Percentiles rank a stretch among this genome's conserved stretches.
Conservation (phyloP, 2,113 vertebrate genomes). For the Laterallus jamaicensis region DNA sequence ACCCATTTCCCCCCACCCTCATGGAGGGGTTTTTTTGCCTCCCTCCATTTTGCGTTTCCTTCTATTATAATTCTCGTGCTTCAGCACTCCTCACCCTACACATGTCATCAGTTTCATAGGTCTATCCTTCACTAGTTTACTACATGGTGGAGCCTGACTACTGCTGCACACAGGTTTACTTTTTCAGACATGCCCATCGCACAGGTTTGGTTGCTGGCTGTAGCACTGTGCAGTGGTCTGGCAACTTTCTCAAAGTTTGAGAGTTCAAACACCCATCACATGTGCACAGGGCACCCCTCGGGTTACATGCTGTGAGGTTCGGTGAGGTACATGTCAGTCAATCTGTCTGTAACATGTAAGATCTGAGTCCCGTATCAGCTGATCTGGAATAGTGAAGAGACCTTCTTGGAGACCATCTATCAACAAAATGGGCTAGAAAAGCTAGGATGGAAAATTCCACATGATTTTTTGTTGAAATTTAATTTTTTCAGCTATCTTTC, state of each 20-base stretch:
- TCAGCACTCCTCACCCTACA: neutral
- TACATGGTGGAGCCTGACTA: neutral
- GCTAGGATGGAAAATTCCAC: neutral
- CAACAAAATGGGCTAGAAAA: neutral
- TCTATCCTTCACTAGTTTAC: neutral
- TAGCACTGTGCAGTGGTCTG: neutral
- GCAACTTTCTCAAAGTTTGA: neutral
- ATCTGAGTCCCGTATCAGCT: neutral
- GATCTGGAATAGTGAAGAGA: neutral
- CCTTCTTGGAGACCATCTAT: neutral
- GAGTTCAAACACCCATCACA: neutral
- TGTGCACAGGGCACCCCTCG: neutral
- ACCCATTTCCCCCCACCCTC: fast-evolving
- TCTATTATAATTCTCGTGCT: neutral
- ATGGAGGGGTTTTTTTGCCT: fast-evolving
- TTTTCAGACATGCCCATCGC: neutral
- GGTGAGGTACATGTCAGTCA: neutral
- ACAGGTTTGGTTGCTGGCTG: neutral
- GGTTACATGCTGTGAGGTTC: neutral
- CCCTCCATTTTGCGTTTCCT: neutral
- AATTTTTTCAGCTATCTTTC: neutral
- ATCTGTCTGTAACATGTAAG: fast-evolving
- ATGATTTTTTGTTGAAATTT: neutral
- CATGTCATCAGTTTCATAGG: neutral
- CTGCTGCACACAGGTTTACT: neutral